Conservation (phyloP, 2,113 vertebrate species). For the Myrmecophaga tridactyla region DNA sequence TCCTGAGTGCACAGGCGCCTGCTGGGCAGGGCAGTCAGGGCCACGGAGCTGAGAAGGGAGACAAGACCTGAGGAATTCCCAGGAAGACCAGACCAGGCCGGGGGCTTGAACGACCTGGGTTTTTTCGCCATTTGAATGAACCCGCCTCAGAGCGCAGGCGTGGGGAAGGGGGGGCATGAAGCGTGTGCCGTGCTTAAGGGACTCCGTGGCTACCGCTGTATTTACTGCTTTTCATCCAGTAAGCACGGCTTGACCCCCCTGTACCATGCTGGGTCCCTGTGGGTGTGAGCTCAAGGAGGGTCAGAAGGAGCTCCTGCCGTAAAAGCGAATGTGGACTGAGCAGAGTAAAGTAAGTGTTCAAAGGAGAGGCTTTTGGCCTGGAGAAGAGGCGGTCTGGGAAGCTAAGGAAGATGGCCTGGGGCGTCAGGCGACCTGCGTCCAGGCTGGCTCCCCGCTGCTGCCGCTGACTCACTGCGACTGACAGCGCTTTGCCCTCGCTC, state of each 20-base stretch:
- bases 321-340: neutral
- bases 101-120: too few relatives aligned
- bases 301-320: neutral
- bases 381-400: neutral
- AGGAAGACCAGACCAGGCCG: neutral
- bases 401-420: neutral
- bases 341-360: neutral
- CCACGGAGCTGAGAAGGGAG: neutral
- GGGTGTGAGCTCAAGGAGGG: neutral
- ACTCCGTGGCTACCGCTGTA: neutral
- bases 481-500: neutral
- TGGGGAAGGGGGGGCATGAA: neutral
- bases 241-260: neutral
- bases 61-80: neutral
- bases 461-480: too few relatives aligned
- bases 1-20: neutral
- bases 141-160: rapidly evolving
- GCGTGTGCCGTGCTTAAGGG: neutral
- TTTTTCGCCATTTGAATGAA: neutral
- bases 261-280: neutral
- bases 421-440: neutral
- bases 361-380: neutral
- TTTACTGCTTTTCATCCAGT: neutral
- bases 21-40: neutral
- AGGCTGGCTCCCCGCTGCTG: neutral